Evolutionary conservation across 2,113 vertebrate genomes (phyloP), one percentile per base, ranked within the genome.

Genomic region (Rissa tridactyla): DNA sequence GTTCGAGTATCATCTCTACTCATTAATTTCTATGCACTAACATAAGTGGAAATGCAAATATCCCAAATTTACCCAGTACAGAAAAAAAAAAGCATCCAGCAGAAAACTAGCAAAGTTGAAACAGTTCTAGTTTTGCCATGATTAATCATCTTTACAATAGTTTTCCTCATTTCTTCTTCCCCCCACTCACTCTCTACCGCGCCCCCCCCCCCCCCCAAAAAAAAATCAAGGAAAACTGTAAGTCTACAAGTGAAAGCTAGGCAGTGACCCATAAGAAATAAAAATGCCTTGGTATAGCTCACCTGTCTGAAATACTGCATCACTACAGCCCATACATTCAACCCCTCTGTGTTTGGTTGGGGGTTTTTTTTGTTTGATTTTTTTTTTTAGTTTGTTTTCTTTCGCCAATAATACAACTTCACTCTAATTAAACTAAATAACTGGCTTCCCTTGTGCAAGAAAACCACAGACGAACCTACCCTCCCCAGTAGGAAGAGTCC

Each of bases 161-260:
- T 49, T n/a, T 22, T 47, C 21, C 12, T 44, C 4, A 3, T 29
- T 58, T 47, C 25, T 51, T 32, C n/a, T 15, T 3, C 21, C 6
- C 6, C 29, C 7, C 10, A 11, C 9, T 2, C 15, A 6, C 6
- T 17, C 5, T 10, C 12, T 6, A 5, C 22, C 3, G 7, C 19
- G 3, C 6, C 14, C 32, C 4, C 3, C 18, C 4, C 10, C 49
- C 6, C 47, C 49, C 49, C 8, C 7, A 23, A 2, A 16, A 13
- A 19, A 15, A 60, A 21, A 9, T 1, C 2, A 44, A 70, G 25
- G 18, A 30, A 75, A 80, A 60, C 13, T 4, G 0, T 36, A n/a
- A 22, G 5, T 46, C 55, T 2, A 26, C 34, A 49, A 42, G 10
- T 17, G 4, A 69, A 78, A 38, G 9, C 15, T 26, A 9, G 16